Percentiles rank a stretch among this genome's conserved stretches.
phyloP scores from a whole-genome alignment of 2,888 invertebrate species.

The Perithous albicinctus region DNA sequence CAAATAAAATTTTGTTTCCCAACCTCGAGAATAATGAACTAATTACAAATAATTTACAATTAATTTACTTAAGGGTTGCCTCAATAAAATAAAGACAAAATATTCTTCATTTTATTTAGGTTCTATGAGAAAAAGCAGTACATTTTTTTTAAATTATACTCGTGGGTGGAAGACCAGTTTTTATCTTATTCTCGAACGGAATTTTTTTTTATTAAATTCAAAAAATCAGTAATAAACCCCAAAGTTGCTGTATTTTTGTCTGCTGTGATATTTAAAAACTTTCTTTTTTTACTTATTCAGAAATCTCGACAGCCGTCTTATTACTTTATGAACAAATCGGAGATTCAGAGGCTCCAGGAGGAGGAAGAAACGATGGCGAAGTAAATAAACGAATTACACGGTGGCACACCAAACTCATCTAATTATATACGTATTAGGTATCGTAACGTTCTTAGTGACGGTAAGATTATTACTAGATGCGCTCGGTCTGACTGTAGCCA shows the following conservation, averaged over 20 bases:
- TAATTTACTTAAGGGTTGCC: too few species aligned
- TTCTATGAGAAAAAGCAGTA: too few species aligned
- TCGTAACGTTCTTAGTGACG: slow-evolving; percentile 34
- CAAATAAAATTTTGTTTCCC: too few species aligned
- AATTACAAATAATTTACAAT: too few species aligned
- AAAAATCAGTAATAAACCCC: too few species aligned
- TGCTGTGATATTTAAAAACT: slow-evolving; percentile 86
- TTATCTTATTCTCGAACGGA: too few species aligned
- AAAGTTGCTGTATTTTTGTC: slow-evolving; percentile 53
- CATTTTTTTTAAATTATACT: too few species aligned
- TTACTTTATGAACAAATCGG: slow-evolving; percentile 96
- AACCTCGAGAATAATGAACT: too few species aligned
- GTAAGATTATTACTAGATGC: slow-evolving; percentile 31
- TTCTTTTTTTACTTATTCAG: slow-evolving; percentile 72
- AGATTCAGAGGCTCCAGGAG: slow-evolving; percentile 93
- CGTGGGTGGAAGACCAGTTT: too few species aligned
- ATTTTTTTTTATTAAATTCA: too few species aligned
- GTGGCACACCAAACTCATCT: slow-evolving; percentile 27
- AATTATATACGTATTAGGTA: slow-evolving; percentile 24
- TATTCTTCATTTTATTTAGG: too few species aligned
- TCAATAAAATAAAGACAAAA: too few species aligned
- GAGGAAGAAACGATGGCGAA: slow-evolving; percentile 89
- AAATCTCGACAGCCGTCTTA: slow-evolving; percentile 96
- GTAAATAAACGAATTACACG: slow-evolving; percentile 42
- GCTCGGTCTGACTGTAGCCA: slow-evolving; percentile 8